A percentile compares a stretch with the other conserved stretches of the same genome.
phyloP scores from a whole-genome alignment of 2,113 vertebrate genomes.

The Cricetomys ansorgei region DNA sequence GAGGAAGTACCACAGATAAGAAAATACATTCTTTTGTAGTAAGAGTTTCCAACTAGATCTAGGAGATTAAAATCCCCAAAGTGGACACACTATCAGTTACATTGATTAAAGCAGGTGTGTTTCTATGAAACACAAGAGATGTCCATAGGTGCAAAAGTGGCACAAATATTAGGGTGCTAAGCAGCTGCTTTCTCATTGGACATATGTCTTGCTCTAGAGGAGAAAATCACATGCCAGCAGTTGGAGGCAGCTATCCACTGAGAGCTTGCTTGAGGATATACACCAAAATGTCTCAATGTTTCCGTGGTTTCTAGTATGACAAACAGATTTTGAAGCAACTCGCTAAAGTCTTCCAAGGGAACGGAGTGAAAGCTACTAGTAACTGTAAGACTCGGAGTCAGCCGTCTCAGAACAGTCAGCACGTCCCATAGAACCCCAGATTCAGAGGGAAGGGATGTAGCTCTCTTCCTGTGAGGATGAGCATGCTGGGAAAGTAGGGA shows the following conservation, averaged over 20 bases:
- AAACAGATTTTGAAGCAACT: not conserved
- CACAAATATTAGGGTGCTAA: not conserved
- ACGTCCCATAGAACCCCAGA: not conserved
- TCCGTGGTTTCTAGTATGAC: not conserved
- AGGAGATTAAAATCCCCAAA: constrained; percentile 25
- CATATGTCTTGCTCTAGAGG: not conserved
- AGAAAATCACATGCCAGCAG: not conserved
- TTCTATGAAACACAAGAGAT: not conserved
- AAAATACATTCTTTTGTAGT: constrained; percentile 39
- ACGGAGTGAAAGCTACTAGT: not conserved
- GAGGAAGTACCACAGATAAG: not conserved
- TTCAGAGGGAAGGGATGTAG: not conserved
- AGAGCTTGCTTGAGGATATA: not conserved
- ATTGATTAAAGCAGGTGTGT: not conserved
- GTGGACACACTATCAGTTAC: not conserved
- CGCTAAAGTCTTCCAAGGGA: not conserved
- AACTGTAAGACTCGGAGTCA: not conserved
- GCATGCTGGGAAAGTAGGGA: fast-evolving
- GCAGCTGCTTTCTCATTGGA: not conserved
- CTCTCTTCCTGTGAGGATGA: not conserved
- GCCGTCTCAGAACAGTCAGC: not conserved
- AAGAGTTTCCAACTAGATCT: constrained; percentile 8
- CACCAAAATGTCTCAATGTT: not conserved
- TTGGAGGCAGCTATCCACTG: not conserved
- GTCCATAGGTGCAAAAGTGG: not conserved